Base-by-base conservation (phyloP, 64 coral and sea anemone genomes). In the Anthopleura sola region DNA sequence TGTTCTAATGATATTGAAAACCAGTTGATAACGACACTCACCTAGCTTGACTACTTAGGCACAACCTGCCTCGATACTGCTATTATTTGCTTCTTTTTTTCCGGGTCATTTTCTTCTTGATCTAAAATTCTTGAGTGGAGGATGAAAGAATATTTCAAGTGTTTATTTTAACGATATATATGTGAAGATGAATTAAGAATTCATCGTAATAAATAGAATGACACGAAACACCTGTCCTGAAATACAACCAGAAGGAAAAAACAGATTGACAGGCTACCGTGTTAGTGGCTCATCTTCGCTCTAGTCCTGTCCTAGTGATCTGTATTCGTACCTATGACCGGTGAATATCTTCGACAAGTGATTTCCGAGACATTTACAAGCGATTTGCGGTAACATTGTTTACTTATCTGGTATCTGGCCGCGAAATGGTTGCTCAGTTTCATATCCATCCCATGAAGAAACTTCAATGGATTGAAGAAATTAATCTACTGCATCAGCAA, bases 391-490 rank as follows among this genome's bases (percentile, higher is more conserved):
- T 66, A 9, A 9, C 11, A 66, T 5, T 66, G 24, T 66, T 66
- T 66, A 26, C n/a, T 26, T 66, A 10, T 9, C 23, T 66, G 60
- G 5, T 66, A 10, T 9, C 23, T 66, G 60, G 5, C 26, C 26
- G n/a, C 26, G 26, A 66, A 66, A 66, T 66, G n/a, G 60, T 66
- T 11, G 60, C 9, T n/a, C n/a, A 66, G 24, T 66, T 66, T 29
- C n/a, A n/a, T n/a, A 66, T 66, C 21, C 24, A n/a, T 29, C 21
- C 29, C 14, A 77, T 77, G 75, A 77, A 77, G 37, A 77, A 77
- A 77, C 21, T 77, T 17, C 31, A 77, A 77, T 77, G 75, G 75
- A 77, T 77, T 37, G 75, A 77, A 4, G 75, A 77, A 77, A 77
- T 77, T 77, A 24, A 12, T 36, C 6, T 37, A 0, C 21, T 77